Conservation (phyloP, 1,140 invertebrate genomes). For the Microplitis mediator region DNA sequence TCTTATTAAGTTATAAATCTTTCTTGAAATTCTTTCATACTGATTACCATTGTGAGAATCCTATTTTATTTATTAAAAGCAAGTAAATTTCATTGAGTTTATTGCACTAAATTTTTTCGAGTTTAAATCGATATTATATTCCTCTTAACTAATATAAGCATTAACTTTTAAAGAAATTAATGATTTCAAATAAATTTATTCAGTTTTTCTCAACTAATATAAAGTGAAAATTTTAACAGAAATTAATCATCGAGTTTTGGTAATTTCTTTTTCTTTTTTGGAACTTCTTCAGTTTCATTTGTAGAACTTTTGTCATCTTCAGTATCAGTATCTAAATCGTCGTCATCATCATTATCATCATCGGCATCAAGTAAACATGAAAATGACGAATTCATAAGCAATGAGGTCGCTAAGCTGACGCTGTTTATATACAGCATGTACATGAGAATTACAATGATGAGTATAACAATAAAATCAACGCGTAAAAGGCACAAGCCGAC, state of each 20-base stretch:
- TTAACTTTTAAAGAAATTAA: neutral
- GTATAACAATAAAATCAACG: neutral
- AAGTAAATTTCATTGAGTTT: no score
- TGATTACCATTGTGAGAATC: no score
- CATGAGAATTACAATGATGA: neutral
- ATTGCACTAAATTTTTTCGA: no score
- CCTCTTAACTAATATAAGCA: neutral
- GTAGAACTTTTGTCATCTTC: neutral
- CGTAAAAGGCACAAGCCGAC: neutral
- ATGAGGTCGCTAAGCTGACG: neutral
- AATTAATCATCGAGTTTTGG: neutral
- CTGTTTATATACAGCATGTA: neutral
- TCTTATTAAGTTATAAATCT: no score
- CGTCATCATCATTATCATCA: neutral
- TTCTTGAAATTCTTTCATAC: no score
- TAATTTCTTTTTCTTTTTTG: neutral
- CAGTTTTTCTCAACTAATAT: no score
- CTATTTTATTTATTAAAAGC: no score
- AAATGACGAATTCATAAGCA: neutral
- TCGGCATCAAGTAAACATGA: neutral
- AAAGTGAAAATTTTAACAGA: neutral
- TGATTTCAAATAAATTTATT: neutral
- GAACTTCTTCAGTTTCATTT: neutral
- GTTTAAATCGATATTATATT: neutral
- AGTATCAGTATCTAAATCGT: neutral